Percentiles rank a stretch among this genome's conserved stretches.
Conservation (phyloP, 2,888 invertebrate species). For the Pachymerium ferrugineum region DNA sequence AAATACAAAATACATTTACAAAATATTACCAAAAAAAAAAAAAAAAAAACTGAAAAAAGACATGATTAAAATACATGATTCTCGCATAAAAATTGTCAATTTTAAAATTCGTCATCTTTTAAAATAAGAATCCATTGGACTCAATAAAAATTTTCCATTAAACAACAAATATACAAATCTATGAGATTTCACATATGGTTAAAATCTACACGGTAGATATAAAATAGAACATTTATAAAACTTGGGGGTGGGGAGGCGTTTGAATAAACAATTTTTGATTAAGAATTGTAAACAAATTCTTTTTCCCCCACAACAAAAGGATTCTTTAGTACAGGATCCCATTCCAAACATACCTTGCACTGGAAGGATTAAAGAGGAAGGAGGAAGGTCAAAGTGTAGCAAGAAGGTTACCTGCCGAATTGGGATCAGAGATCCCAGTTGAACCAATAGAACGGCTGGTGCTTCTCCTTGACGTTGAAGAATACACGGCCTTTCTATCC, state of each 20-base stretch:
- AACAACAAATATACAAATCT: background rate
- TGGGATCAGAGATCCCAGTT: background rate
- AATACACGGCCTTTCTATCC: background rate
- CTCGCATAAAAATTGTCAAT: no score
- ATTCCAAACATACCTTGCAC: background rate
- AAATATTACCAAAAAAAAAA: no score
- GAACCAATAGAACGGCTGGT: no score
- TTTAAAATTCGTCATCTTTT: background rate
- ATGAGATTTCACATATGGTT: background rate
- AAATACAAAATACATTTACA: no score
- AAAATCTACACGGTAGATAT: background rate
- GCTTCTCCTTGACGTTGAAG: background rate
- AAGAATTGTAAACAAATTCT: no score
- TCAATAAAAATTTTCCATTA: background rate
- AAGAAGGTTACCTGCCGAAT: slow-evolving; percentile 8
- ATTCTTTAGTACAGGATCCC: background rate
- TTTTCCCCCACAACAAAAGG: no score
- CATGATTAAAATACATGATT: no score
- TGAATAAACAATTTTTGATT: background rate
- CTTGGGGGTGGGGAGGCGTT: no score
- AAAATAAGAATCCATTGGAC: background rate
- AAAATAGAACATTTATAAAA: background rate
- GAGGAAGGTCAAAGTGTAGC: slow-evolving; percentile 13
- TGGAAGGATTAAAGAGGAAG: background rate
- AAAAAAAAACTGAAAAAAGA: no score